Conservation (phyloP, 2,888 invertebrate genomes). For the Nasonovia ribisnigri region DNA sequence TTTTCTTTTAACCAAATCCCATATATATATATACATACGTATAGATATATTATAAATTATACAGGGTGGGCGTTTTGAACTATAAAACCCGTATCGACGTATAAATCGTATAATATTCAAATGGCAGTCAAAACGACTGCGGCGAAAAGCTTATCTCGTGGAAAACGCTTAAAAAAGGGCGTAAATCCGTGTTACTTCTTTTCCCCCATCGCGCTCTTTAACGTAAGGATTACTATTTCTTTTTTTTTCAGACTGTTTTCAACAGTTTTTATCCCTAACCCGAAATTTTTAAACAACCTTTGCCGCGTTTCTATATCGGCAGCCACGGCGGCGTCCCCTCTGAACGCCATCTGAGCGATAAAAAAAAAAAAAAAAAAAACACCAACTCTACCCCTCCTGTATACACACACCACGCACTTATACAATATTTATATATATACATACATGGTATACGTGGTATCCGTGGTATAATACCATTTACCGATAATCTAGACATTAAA, state of each 20-base stretch:
- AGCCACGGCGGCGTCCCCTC: slow-evolving; percentile 21
- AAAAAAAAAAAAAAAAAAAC: slow-evolving; percentile 38
- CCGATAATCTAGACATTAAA: slow-evolving; percentile 62
- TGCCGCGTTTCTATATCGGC: slow-evolving; percentile 45
- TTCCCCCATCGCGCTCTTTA: slow-evolving; percentile 30
- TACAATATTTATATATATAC: neutral
- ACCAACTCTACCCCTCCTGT: neutral
- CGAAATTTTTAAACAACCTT: slow-evolving; percentile 63
- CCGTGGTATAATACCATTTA: slow-evolving; percentile 35
- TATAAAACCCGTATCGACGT: slow-evolving; percentile 44
- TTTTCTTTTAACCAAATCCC: slow-evolving; percentile 16
- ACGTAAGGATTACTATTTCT: slow-evolving; percentile 60
- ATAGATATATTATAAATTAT: neutral
- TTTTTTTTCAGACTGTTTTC: slow-evolving; percentile 44
- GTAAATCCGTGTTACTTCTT: slow-evolving; percentile 62
- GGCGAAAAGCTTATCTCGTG: slow-evolving; percentile 60
- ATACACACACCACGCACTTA: neutral
- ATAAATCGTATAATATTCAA: slow-evolving; percentile 52
- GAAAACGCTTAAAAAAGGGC: slow-evolving; percentile 59
- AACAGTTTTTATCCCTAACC: slow-evolving; percentile 47
- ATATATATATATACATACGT: neutral
- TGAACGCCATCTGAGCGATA: slow-evolving; percentile 26
- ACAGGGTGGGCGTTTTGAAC: slow-evolving; percentile 30
- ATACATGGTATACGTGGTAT: too few species aligned
- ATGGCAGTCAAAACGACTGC: slow-evolving; percentile 45